Evolutionary conservation across 1,140 invertebrate genomes (phyloP).

Genomic region (Drosophila dunni): DNA sequence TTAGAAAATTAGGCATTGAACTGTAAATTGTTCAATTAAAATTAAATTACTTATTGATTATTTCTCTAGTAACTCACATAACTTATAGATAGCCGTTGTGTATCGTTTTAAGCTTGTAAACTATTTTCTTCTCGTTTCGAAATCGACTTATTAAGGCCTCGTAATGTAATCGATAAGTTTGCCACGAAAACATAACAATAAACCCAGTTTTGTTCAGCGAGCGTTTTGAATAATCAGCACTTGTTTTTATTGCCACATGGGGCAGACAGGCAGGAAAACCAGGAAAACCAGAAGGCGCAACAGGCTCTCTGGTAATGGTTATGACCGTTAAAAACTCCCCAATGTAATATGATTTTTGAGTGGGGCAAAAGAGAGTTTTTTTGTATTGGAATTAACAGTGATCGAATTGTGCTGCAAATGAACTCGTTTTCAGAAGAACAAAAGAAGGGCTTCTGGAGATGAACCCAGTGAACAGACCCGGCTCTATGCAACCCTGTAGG

Average conservation of each 20-base stretch:
- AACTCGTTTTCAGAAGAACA: conserved; percentile 64
- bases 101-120: too few species aligned
- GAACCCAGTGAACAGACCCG: too few species aligned
- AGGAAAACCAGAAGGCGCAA: conserved; percentile 37
- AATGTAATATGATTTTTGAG: conserved; percentile 48
- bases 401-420: conserved; percentile 73
- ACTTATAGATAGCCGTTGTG: too few species aligned
- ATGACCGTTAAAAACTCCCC: conserved; percentile 43
- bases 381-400: conserved; percentile 76
- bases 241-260: conserved; percentile 36
- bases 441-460: neutral
- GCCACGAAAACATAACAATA: conserved; percentile 74
- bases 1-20: too few species aligned
- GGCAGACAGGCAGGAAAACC: conserved; percentile 14
- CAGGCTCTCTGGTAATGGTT: conserved; percentile 74
- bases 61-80: too few species aligned
- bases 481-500: too few species aligned
- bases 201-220: conserved; percentile 56
- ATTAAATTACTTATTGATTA: too few species aligned
- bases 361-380: conserved; percentile 44
- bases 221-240: conserved; percentile 70
- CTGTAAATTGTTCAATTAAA: too few species aligned
- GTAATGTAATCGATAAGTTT: conserved; percentile 40
- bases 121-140: neutral
- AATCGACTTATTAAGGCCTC: neutral